phyloP scores from a whole-genome alignment of 1,140 invertebrate genomes.

The Sarcophaga peregrina region DNA sequence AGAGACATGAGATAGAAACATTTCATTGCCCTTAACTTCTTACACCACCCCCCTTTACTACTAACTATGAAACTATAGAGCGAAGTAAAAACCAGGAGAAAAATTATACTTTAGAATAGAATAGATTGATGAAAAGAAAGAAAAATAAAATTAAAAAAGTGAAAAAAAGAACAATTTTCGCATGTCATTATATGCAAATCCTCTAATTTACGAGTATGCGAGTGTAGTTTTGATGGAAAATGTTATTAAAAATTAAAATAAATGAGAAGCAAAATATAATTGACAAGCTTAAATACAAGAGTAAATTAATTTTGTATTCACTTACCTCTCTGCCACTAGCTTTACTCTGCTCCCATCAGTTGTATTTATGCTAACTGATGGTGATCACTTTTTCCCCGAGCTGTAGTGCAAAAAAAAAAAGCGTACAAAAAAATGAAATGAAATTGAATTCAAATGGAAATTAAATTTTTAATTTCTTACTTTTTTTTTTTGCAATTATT shows the following conservation, averaged over 20 bases:
- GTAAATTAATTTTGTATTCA: neutral
- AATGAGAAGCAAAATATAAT: neutral
- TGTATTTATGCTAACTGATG: neutral
- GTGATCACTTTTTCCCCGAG: neutral
- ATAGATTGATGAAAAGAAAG: neutral
- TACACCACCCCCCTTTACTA: neutral
- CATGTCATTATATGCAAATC: conserved; percentile 21
- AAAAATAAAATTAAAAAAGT: neutral
- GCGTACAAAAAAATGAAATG: neutral
- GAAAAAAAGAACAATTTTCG: conserved; percentile 15
- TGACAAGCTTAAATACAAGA: neutral
- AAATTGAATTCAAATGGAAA: neutral
- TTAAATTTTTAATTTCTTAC: neutral
- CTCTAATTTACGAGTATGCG: conserved; percentile 20
- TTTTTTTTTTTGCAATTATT: neutral
- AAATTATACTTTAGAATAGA: neutral
- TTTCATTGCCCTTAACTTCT: neutral
- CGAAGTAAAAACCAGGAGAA: neutral
- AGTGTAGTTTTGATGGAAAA: conserved; percentile 8
- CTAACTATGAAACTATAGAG: neutral
- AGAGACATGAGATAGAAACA: conserved; percentile 19
- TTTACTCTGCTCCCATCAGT: neutral
- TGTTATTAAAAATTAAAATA: neutral
- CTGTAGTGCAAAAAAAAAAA: neutral
- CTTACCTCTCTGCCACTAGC: too few species aligned